phyloP scores from a whole-genome alignment of 2,797 vertebrate genomes.

The Arvicola amphibius region DNA sequence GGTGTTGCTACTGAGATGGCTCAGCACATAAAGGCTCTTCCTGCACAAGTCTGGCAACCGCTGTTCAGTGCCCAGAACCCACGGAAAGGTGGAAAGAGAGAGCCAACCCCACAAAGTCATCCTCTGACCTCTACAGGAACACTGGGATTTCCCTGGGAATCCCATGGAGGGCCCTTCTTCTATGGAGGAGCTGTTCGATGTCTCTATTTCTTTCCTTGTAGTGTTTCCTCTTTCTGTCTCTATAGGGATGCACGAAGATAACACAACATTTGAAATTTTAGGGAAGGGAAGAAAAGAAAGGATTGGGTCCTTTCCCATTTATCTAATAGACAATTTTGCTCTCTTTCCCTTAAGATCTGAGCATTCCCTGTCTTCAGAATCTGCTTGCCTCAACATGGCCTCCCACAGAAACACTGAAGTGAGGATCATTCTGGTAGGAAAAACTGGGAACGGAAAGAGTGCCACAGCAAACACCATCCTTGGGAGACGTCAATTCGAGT shows the following conservation, averaged over 20 bases:
- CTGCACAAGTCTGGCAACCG: not conserved
- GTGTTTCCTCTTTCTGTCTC: not conserved
- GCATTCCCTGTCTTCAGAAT: not conserved
- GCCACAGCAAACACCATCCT: conserved; percentile 56
- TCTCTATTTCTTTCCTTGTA: not conserved
- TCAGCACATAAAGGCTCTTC: not conserved
- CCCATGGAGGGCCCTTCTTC: not conserved
- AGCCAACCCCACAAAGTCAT: not conserved
- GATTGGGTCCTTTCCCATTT: not conserved
- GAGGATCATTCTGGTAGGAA: conserved; percentile 56
- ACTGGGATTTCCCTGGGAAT: not conserved
- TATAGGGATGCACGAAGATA: too few relatives aligned
- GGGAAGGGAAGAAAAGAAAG: not conserved
- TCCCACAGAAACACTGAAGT: fast-evolving
- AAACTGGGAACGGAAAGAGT: conserved; percentile 56
- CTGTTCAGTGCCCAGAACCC: not conserved
- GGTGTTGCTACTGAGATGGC: not conserved
- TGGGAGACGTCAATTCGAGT: not conserved
- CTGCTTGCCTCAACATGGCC: not conserved
- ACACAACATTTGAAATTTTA: not conserved
- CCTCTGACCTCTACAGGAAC: not conserved
- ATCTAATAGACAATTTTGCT: not conserved
- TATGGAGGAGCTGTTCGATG: not conserved
- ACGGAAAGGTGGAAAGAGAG: not conserved
- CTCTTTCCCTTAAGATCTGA: not conserved